These are phyloP conservation scores for Oreortyx pictus DNA, from an alignment of 2,797 vertebrate species.

Conservation along the genomic window DNA sequence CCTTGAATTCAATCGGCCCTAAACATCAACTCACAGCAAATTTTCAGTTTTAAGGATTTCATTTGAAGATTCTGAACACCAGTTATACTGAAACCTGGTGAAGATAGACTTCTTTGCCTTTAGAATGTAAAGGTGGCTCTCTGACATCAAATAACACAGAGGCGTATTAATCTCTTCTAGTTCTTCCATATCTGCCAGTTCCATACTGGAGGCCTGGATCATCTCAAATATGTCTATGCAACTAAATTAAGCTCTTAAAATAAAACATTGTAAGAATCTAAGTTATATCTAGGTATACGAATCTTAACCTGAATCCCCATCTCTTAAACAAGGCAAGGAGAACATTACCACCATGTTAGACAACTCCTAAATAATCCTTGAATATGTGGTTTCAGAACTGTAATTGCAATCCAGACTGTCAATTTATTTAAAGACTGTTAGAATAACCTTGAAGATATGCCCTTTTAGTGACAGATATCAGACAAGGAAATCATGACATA, in stretches of 20 bases:
- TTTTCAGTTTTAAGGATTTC: background rate
- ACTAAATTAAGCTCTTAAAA: background rate
- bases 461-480: background rate
- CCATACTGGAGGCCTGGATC: background rate
- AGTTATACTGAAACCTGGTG: fast-evolving
- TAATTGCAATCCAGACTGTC: background rate
- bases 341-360: background rate
- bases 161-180: background rate
- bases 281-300: background rate
- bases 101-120: background rate
- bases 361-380: background rate
- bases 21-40: background rate
- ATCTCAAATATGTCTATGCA: background rate
- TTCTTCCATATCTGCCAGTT: background rate
- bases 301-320: background rate
- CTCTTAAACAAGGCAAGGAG: background rate
- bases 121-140: background rate
- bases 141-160: background rate
- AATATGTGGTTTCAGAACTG: background rate
- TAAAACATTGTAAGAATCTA: background rate
- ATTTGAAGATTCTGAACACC: background rate
- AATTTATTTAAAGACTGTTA: background rate
- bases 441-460: background rate
- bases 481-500: background rate
- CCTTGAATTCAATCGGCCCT: background rate